Base-by-base conservation (phyloP, 2,888 invertebrate genomes). In the Nematopogon swammerdamellus region DNA sequence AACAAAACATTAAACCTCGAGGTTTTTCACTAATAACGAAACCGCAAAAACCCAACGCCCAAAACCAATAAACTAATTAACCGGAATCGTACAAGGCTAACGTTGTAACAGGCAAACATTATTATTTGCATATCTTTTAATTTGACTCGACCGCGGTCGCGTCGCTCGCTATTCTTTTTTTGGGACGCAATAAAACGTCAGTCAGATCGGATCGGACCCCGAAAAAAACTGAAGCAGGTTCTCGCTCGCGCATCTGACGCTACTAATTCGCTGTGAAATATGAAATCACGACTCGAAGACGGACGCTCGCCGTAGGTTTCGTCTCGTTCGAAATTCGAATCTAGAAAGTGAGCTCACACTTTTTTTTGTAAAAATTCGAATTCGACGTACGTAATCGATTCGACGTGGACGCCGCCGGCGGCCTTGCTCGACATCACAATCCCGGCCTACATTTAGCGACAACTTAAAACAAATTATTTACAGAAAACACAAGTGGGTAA, bases 191-290 rank as follows among this genome's bases (percentile, higher is more conserved):
- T 25, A 25, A 25, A 25, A 10, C 25, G 25, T 25, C 25, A 25
- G 25, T 6, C 25, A n/a, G n/a, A 10, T 25, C 25, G 25, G 25
- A 10, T n/a, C n/a, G n/a, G n/a, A n/a, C n/a, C n/a, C n/a, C n/a
- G n/a, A n/a, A n/a, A n/a, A n/a, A n/a, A n/a, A n/a, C n/a, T 10
- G 25, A 25, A 25, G 10, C 25, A 4, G 4, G 25, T 25, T 68
- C 74, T 72, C 65, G 61, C 62, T 62, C 63, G 60, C 65, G 47
- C 44, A 45, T 47, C 45, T 46, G 50, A 49, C 70, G 67, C 67
- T 71, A 70, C 72, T 68, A 63, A 64, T 65, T 63, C 71, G 75
- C 79, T 79, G 79, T 77, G 76, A 79, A 79, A 76, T 76, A 79
- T 76, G 75, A 75, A 79, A 79, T 79, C 79, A 79, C 79, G 79